A percentile compares a stretch with the other conserved stretches of the same genome.
Conservation (phyloP, 1,140 invertebrate species). For the Pararge aegeria region DNA sequence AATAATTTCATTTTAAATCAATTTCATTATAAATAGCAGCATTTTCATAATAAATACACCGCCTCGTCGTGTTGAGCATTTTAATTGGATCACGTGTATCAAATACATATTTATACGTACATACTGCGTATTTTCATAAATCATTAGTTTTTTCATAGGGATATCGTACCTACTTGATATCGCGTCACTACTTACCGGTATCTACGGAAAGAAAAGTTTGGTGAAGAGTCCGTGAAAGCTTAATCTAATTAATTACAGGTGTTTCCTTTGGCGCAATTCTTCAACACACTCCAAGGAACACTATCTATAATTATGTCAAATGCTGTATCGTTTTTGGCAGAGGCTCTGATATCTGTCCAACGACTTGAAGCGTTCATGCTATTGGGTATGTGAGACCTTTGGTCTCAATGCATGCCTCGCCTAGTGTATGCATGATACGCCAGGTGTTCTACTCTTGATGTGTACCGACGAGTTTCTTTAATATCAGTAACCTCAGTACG, state of each 20-base stretch:
- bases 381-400: slow-evolving; percentile 80
- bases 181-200: background rate
- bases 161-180: background rate
- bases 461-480: slow-evolving; percentile 44
- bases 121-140: background rate
- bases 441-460: slow-evolving; percentile 19
- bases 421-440: slow-evolving; percentile 38
- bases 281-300: slow-evolving; percentile 76
- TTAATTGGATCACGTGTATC: background rate
- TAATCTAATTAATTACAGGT: slow-evolving; percentile 55
- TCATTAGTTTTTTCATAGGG: no score
- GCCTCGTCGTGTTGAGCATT: background rate
- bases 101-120: background rate
- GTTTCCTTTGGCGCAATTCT: slow-evolving; percentile 79
- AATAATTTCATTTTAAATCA: background rate
- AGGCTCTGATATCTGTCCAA: slow-evolving; percentile 85
- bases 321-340: slow-evolving; percentile 84
- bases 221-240: slow-evolving; percentile 13
- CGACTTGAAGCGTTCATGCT: slow-evolving; percentile 84
- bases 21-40: no score
- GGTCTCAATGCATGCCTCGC: slow-evolving; percentile 35
- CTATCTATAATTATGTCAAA: slow-evolving; percentile 88
- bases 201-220: background rate
- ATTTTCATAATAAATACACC: no score
- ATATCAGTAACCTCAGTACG: slow-evolving; percentile 30